These are phyloP conservation scores for Nudaria mundana DNA, from an alignment of 2,888 invertebrate genomes.

Conservation along the genomic window DNA sequence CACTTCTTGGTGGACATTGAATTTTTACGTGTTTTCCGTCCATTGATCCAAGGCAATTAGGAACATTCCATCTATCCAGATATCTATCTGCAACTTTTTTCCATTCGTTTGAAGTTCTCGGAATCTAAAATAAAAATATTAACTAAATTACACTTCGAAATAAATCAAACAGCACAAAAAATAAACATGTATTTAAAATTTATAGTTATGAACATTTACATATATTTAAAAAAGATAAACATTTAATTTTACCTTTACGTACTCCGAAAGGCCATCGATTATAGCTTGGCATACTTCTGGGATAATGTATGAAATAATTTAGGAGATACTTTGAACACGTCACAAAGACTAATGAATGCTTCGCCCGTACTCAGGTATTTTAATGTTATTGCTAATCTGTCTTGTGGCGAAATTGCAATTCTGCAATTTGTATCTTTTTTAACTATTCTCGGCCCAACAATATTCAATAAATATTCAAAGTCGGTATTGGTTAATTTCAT, in stretches of 20 bases:
- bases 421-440: constrained; percentile 22
- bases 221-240: no score
- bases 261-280: no score
- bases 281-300: no score
- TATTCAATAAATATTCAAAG: constrained; percentile 13
- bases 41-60: constrained; percentile 19
- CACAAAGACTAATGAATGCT: constrained; percentile 10
- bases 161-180: no score
- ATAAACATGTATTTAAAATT: no score
- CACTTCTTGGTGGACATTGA: constrained; percentile 18
- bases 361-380: not conserved
- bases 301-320: no score
- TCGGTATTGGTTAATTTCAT: constrained; percentile 11
- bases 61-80: not conserved
- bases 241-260: no score
- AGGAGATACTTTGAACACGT: constrained; percentile 13
- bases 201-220: no score
- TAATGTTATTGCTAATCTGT: constrained; percentile 8
- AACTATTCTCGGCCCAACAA: constrained; percentile 28
- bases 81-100: not conserved
- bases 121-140: no score
- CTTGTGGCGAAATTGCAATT: constrained; percentile 15
- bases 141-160: no score
- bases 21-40: constrained; percentile 25
- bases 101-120: not conserved